A percentile compares a stretch with the other conserved stretches of the same genome.
Evolutionary conservation across 2,113 vertebrate genomes (phyloP).

Genomic region (Antechinus stuartii): DNA sequence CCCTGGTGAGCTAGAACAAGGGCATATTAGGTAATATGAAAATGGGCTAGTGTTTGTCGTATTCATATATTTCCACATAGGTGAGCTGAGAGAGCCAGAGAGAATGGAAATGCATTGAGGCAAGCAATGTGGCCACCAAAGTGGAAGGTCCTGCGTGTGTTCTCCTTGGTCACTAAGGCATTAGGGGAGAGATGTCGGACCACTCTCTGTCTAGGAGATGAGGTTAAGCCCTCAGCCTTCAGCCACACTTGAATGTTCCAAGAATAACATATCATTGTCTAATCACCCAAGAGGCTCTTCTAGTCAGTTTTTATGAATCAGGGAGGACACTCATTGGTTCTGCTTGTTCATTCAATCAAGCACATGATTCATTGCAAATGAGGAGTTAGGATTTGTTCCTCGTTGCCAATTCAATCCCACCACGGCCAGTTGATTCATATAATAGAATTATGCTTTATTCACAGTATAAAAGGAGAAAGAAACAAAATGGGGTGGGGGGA

Average conservation of each 20-base stretch:
- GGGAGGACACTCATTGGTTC: background rate
- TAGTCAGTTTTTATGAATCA: background rate
- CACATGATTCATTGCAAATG: background rate
- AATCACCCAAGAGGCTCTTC: background rate
- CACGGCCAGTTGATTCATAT: background rate
- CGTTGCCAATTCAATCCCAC: background rate
- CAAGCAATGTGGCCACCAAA: background rate
- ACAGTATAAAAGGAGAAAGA: background rate
- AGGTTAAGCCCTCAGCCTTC: background rate
- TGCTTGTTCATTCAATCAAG: background rate
- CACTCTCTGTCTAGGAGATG: background rate
- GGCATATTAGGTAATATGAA: constrained; percentile 10
- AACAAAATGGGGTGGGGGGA: background rate
- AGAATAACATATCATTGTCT: background rate
- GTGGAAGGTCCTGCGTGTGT: background rate
- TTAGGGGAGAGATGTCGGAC: background rate
- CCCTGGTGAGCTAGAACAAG: background rate
- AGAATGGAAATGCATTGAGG: constrained; percentile 2
- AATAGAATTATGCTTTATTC: background rate
- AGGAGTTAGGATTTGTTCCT: background rate
- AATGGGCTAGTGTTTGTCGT: constrained; percentile 42
- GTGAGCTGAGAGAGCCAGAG: constrained; percentile 21
- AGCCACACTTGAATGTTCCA: background rate
- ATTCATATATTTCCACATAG: background rate
- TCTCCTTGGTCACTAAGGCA: background rate